Conservation (phyloP, 2,797 vertebrate species). For the Coregonus ussuriensis region DNA sequence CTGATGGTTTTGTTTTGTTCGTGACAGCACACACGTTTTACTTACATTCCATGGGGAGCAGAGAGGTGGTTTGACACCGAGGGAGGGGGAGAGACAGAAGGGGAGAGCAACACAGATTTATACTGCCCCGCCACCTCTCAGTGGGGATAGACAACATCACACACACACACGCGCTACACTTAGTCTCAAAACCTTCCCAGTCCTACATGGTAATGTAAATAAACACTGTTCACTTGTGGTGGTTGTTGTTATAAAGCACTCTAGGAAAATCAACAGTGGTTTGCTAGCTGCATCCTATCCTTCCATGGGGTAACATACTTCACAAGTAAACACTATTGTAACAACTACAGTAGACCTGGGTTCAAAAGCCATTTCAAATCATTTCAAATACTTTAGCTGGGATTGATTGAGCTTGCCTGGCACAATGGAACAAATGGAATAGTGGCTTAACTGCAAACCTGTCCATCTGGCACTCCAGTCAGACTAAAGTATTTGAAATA, state of each 20-base stretch:
- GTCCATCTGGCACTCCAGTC: background rate
- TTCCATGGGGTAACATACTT: slow-evolving; percentile 70
- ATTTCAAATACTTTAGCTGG: background rate
- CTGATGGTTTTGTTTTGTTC: slow-evolving; percentile 60
- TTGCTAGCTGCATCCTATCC: slow-evolving; percentile 81
- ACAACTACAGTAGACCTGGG: background rate
- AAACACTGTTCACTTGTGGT: slow-evolving; percentile 73
- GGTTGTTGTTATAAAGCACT: slow-evolving; percentile 83
- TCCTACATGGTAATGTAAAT: slow-evolving; percentile 86
- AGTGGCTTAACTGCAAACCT: background rate
- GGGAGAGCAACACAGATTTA: slow-evolving; percentile 67
- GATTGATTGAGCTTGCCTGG: background rate
- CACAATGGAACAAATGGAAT: background rate
- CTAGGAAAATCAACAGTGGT: slow-evolving; percentile 84
- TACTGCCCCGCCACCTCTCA: slow-evolving; percentile 59
- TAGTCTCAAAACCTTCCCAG: slow-evolving; percentile 81
- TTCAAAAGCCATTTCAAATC: background rate
- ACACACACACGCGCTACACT: slow-evolving; percentile 80
- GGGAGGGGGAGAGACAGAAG: slow-evolving; percentile 36
- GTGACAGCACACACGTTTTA: slow-evolving; percentile 71
- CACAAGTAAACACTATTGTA: slow-evolving; percentile 6
- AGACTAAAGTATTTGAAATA: background rate
- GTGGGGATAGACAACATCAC: slow-evolving; percentile 76
- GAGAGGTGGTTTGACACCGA: slow-evolving; percentile 72
- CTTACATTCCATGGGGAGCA: slow-evolving; percentile 89